phyloP scores from a whole-genome alignment of 2,888 invertebrate genomes.

The Pedicia rivosa region DNA sequence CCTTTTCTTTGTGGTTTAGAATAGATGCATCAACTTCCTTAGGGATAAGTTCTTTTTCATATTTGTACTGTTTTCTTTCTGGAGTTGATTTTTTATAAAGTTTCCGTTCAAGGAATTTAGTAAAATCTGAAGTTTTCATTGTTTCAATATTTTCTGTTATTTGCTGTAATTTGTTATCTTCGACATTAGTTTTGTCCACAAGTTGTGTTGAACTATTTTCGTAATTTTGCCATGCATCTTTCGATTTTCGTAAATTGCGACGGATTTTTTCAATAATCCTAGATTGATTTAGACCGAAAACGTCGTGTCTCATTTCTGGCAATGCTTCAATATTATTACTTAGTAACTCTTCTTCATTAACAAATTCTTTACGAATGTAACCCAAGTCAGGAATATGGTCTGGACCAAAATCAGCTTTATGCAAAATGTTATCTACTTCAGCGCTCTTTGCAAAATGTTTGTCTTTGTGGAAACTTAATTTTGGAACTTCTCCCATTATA shows the following conservation, averaged over 20 bases:
- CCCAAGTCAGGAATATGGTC: constrained; percentile 34
- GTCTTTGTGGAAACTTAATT: constrained; percentile 57
- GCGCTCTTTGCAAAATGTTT: constrained; percentile 35
- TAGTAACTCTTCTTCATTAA: not conserved
- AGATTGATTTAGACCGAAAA: constrained; percentile 51
- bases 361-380: not conserved
- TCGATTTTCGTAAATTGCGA: constrained; percentile 35
- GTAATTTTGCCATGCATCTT: constrained; percentile 35
- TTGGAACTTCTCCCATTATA: constrained; percentile 61
- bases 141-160: not conserved
- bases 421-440: constrained; percentile 43
- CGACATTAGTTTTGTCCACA: too few species aligned
- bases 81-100: not conserved
- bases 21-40: not conserved
- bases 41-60: not conserved
- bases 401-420: constrained; percentile 50
- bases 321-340: constrained; percentile 29
- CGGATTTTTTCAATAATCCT: constrained; percentile 42
- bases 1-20: constrained; percentile 11
- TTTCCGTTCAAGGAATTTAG: constrained; percentile 6
- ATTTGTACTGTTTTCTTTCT: not conserved
- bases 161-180: too few species aligned
- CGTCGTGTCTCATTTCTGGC: constrained; percentile 55
- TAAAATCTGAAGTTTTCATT: not conserved
- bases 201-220: constrained; percentile 11